These are phyloP conservation scores for Gorsachius goisagi DNA, from an alignment of 2,113 vertebrate species.

Conservation along the genomic window DNA sequence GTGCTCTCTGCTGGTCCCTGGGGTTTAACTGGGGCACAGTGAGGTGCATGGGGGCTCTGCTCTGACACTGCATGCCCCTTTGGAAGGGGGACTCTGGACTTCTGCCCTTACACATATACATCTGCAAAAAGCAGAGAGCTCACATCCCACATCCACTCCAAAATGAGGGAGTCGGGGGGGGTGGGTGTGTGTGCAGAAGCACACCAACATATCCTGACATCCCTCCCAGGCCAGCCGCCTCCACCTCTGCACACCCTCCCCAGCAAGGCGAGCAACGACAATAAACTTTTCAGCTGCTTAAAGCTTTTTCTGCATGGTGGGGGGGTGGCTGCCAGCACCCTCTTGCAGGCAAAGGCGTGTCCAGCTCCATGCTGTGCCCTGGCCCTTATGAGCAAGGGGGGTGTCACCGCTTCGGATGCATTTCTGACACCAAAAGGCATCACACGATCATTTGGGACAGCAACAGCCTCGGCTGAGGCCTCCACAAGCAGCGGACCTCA, in stretches of 20 bases:
- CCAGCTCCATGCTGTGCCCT: neutral
- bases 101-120: neutral
- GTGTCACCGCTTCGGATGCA: rapidly evolving
- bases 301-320: neutral
- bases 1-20: rapidly evolving
- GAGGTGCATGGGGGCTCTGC: no score
- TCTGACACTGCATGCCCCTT: no score
- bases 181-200: neutral
- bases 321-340: neutral
- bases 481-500: rapidly evolving
- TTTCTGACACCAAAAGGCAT: rapidly evolving
- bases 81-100: no score
- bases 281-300: rapidly evolving
- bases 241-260: neutral
- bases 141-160: neutral
- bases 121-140: neutral
- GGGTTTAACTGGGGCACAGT: rapidly evolving
- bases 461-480: neutral
- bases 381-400: no score
- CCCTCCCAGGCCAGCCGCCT: rapidly evolving
- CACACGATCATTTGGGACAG: rapidly evolving
- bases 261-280: no score
- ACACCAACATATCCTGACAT: rapidly evolving
- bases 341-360: neutral
- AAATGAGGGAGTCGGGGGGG: no score